Conservation (phyloP, 2,797 vertebrate species). For the Poecilia gillii region DNA sequence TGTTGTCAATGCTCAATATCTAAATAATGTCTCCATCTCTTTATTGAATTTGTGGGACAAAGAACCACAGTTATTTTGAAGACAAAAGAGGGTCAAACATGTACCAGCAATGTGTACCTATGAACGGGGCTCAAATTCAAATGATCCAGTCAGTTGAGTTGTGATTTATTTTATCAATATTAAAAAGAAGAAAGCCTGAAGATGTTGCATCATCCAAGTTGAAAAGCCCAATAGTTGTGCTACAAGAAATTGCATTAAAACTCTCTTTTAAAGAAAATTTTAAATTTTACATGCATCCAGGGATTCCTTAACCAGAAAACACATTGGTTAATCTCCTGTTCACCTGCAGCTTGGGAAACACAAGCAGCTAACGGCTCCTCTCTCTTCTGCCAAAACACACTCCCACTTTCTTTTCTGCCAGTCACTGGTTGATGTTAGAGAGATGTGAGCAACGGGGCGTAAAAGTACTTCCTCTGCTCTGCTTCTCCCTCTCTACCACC, state of each 20-base stretch:
- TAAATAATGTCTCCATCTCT: not conserved
- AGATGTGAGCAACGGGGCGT: constrained; percentile 69
- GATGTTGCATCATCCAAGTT: not conserved
- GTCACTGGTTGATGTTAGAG: constrained; percentile 48
- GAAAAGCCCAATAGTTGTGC: not conserved
- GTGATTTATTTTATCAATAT: not conserved
- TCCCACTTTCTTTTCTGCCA: constrained; percentile 37
- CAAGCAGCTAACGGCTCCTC: constrained; percentile 40
- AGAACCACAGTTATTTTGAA: not conserved
- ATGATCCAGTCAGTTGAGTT: not conserved
- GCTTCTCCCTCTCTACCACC: constrained; percentile 48
- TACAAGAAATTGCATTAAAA: not conserved
- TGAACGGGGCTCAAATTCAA: not conserved
- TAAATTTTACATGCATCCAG: not conserved
- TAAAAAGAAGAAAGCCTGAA: not conserved
- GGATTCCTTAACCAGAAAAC: not conserved
- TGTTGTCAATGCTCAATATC: not conserved
- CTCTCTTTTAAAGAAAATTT: not conserved
- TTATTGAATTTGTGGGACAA: not conserved
- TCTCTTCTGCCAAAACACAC: constrained; percentile 54
- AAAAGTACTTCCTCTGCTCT: constrained; percentile 66
- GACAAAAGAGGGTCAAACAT: not conserved
- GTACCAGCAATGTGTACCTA: not conserved
- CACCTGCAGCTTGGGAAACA: constrained; percentile 45
- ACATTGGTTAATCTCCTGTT: constrained; percentile 20